phyloP scores from a whole-genome alignment of 1,140 invertebrate genomes.

The Triops cancriformis region DNA sequence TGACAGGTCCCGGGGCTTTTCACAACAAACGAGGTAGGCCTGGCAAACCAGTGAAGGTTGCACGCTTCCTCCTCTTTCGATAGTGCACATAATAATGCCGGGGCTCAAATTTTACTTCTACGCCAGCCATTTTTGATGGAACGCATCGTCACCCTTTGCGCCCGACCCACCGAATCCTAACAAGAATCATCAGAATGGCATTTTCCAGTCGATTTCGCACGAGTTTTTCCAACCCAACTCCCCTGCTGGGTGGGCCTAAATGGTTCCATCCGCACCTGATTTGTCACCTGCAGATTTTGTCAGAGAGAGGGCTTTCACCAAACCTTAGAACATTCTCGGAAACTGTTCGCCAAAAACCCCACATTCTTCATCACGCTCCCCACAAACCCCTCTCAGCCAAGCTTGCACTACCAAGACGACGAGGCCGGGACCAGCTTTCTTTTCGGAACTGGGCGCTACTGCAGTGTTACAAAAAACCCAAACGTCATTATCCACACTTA shows the following conservation, averaged over 20 bases:
- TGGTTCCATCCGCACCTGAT: conserved; percentile 5
- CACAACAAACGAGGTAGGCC: background rate
- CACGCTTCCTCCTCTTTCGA: background rate
- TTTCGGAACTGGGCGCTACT: no score
- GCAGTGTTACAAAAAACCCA: no score
- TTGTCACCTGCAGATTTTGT: background rate
- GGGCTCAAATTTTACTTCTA: background rate
- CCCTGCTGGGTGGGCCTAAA: background rate
- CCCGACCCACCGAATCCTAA: background rate
- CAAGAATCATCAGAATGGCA: background rate
- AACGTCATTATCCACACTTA: no score
- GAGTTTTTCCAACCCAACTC: background rate
- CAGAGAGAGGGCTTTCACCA: no score
- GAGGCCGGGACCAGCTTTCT: no score
- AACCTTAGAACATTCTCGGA: background rate
- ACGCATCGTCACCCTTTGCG: background rate
- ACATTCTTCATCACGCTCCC: no score
- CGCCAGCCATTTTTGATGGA: background rate
- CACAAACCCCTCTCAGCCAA: no score
- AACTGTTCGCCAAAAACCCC: background rate
- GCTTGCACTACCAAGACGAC: no score
- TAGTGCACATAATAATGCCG: background rate
- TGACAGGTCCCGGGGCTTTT: background rate
- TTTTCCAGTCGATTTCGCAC: background rate
- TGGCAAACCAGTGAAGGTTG: background rate